phyloP scores from a whole-genome alignment of 2,888 invertebrate species.

The Zelleria hepariella region DNA sequence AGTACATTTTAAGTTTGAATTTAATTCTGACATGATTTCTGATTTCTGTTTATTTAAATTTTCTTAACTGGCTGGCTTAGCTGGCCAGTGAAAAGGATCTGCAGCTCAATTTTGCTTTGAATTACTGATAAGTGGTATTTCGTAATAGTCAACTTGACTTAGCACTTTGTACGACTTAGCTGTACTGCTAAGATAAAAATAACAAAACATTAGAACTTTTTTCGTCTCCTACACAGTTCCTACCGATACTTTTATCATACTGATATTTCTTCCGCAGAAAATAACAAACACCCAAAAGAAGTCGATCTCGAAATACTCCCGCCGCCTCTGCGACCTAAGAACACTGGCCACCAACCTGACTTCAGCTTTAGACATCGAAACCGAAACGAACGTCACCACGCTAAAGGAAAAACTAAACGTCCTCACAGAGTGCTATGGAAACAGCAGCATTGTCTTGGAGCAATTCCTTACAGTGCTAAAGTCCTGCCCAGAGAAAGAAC shows the following conservation, averaged over 20 bases:
- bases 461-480: slow-evolving; percentile 79
- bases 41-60: too few species aligned
- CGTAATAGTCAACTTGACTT: too few species aligned
- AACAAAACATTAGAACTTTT: too few species aligned
- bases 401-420: slow-evolving; percentile 43
- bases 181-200: too few species aligned
- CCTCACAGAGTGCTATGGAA: slow-evolving; percentile 62
- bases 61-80: too few species aligned
- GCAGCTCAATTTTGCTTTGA: neutral
- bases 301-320: slow-evolving; percentile 70
- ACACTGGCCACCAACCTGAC: slow-evolving; percentile 54
- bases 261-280: slow-evolving; percentile 53
- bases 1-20: too few species aligned
- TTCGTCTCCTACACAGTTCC: neutral
- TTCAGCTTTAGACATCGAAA: slow-evolving; percentile 40
- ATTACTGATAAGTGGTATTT: too few species aligned
- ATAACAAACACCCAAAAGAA: slow-evolving; percentile 77
- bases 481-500: slow-evolving; percentile 47
- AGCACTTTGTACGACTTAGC: too few species aligned
- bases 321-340: slow-evolving; percentile 70
- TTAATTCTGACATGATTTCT: too few species aligned
- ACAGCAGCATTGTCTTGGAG: slow-evolving; percentile 70
- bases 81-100: neutral
- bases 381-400: slow-evolving; percentile 35
- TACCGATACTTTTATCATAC: neutral